Evolutionary conservation across 2,797 vertebrate genomes (phyloP).

Genomic region (Sebastes minor): DNA sequence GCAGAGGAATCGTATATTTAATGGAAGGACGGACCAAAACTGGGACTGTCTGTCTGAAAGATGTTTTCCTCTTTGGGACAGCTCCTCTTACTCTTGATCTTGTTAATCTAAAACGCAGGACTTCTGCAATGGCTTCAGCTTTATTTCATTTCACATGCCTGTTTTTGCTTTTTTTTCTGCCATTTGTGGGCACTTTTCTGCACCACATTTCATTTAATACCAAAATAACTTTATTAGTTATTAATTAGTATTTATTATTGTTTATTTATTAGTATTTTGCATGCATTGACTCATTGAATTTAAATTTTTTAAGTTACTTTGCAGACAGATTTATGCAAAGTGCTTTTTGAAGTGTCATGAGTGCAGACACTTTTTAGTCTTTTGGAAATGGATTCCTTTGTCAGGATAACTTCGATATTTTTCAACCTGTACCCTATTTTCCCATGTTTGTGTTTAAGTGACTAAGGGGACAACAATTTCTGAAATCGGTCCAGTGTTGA

Average conservation of each 20-base stretch:
- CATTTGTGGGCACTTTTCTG: background rate
- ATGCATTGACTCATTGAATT: background rate
- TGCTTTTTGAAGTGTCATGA: background rate
- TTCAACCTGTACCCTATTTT: no score
- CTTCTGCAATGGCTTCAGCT: background rate
- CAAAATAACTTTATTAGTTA: background rate
- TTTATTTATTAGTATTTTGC: background rate
- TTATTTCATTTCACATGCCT: background rate
- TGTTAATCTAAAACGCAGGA: background rate
- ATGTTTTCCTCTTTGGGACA: background rate
- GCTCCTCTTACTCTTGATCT: background rate
- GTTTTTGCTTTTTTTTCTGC: background rate
- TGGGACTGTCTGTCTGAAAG: background rate
- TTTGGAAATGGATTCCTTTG: background rate
- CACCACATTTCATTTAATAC: background rate
- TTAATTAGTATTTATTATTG: background rate
- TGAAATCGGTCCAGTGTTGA: no score
- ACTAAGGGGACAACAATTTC: no score
- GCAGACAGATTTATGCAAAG: background rate
- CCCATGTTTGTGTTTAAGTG: no score
- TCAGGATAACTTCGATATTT: background rate
- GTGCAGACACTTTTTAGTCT: background rate
- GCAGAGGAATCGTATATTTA: background rate
- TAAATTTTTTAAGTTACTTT: background rate
- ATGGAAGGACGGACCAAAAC: background rate